phyloP scores from a whole-genome alignment of 2,113 vertebrate species.

The Tetrax tetrax region DNA sequence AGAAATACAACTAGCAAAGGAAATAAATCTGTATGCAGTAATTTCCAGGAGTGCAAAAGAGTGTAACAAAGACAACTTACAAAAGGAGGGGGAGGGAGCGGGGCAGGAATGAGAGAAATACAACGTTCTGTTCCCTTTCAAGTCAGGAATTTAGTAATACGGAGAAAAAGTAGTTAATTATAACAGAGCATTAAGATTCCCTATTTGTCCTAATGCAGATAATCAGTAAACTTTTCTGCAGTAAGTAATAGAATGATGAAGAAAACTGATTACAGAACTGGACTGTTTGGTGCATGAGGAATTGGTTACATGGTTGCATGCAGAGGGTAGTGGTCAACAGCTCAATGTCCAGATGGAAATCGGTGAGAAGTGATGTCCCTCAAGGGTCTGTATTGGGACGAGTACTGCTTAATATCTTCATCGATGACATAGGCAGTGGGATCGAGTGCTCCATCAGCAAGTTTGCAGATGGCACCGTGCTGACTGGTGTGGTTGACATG shows the following conservation, averaged over 20 bases:
- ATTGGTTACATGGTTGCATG: too few relatives aligned
- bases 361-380: too few relatives aligned
- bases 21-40: neutral
- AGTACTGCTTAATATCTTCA: too few relatives aligned
- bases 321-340: too few relatives aligned
- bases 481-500: too few relatives aligned
- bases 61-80: neutral
- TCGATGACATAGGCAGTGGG: too few relatives aligned
- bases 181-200: neutral
- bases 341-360: too few relatives aligned
- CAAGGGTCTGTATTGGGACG: too few relatives aligned
- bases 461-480: too few relatives aligned
- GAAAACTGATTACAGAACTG: neutral
- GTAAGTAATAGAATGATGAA: neutral
- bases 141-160: neutral
- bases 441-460: too few relatives aligned
- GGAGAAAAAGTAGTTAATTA: neutral
- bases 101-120: neutral
- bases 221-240: neutral
- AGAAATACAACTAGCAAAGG: neutral
- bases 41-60: neutral
- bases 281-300: too few relatives aligned
- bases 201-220: neutral
- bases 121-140: neutral
- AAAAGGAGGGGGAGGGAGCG: accelerated